Conservation (phyloP, 2,113 vertebrate species). For the Tetrao urogallus region DNA sequence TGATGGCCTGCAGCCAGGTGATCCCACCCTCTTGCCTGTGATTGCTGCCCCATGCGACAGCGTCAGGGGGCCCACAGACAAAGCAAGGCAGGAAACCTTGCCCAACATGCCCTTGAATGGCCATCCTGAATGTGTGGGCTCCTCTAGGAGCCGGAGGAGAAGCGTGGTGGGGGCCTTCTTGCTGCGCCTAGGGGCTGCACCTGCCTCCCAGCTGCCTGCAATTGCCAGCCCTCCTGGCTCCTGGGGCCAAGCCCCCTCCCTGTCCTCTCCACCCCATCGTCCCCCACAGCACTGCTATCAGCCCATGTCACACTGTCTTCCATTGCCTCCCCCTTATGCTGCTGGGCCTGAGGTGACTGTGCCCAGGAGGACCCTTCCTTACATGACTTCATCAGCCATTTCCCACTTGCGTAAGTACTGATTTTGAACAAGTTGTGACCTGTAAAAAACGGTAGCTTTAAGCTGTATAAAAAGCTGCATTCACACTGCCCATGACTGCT, state of each 20-base stretch:
- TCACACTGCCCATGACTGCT: neutral
- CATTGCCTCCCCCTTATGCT: conserved; percentile 85
- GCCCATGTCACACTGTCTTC: conserved; percentile 78
- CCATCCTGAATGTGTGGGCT: conserved; percentile 64
- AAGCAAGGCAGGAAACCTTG: conserved; percentile 55
- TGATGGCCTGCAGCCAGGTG: conserved; percentile 71
- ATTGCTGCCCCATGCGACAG: conserved; percentile 75
- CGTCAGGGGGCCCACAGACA: conserved; percentile 75
- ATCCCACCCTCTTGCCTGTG: conserved; percentile 80
- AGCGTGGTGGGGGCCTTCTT: conserved; percentile 48
- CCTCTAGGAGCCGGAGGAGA: conserved; percentile 64
- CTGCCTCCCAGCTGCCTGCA: conserved; percentile 66
- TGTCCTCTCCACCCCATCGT: conserved; percentile 70
- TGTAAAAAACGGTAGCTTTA: conserved; percentile 18
- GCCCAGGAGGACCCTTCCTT: conserved; percentile 87
- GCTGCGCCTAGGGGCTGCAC: conserved; percentile 77
- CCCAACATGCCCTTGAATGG: conserved; percentile 63
- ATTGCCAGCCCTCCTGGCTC: conserved; percentile 13
- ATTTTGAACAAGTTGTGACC: conserved; percentile 35
- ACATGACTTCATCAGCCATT: conserved; percentile 84
- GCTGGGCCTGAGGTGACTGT: conserved; percentile 86
- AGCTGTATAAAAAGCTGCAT: neutral
- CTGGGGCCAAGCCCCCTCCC: conserved; percentile 67
- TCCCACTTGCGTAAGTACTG: conserved; percentile 91
- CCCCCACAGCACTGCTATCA: conserved; percentile 80